Evolutionary conservation across 2,113 vertebrate genomes (phyloP), one percentile per base, ranked within the genome.

Genomic region (Vidua chalybeata): DNA sequence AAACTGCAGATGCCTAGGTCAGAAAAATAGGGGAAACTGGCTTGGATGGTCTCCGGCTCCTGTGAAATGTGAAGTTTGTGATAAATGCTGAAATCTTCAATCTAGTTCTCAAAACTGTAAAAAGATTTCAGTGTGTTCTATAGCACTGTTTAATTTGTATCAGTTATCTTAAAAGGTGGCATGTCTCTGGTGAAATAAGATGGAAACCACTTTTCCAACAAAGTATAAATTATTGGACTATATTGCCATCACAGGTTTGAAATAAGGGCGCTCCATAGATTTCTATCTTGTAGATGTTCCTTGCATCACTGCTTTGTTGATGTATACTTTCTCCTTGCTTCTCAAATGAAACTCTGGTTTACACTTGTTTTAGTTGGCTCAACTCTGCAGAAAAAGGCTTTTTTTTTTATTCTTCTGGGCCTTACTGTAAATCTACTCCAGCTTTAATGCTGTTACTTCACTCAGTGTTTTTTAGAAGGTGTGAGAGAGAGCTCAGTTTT

Each of bases 221-320:
- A 49, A 89, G 45, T 75, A 12, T 74, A 69, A 95, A 54, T 71
- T 72, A 93, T 63, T 55, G 61, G 68, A 15, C 86, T 87, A n/a
- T 81, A 51, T 43, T 67, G 83, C 55, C 2, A 1, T 93, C 94
- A 28, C 15, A 51, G 68, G 19, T 58, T 90, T 97, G 89, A 97
- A 93, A 93, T 72, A 93, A 64, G 92, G 90, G 73, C 0, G 0
- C 76, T 81, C 30, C 77, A n/a, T 8, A 49, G 84, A 84, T 54
- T 92, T 97, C 87, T 75, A 6, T 97, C 91, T 96, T 94, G 84
- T 84, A 84, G 74, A 89, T 95, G 94, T 89, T 86, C 83, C 45
- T 90, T 95, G 89, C 93, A 92, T 95, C 89, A 0, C 73, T 94
- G 91, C 91, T 91, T 89, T 93, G 87, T 76, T 95, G 94, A 97